Evolutionary conservation across 2,113 vertebrate genomes (phyloP).

Genomic region (Gyps fulvus): DNA sequence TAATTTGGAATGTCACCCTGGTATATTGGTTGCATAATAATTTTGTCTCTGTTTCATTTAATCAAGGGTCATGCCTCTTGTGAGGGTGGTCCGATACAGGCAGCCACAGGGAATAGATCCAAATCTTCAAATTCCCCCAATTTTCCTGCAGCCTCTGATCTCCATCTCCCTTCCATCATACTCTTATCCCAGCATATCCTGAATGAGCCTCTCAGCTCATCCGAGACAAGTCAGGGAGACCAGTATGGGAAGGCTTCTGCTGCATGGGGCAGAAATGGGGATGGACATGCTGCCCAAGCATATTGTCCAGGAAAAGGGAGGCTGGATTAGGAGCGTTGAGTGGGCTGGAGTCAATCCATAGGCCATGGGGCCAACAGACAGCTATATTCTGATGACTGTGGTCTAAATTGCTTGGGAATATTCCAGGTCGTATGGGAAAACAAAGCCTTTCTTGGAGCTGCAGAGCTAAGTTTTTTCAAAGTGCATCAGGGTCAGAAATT

Average conservation of each 20-base stretch:
- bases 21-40: not conserved
- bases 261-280: not conserved
- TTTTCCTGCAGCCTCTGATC: not conserved
- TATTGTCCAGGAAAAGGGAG: not conserved
- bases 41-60: not conserved
- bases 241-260: not conserved
- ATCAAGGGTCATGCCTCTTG: not conserved
- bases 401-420: not conserved
- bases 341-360: not conserved
- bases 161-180: not conserved
- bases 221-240: not conserved
- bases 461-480: not conserved
- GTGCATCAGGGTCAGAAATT: not conserved
- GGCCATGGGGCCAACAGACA: not conserved
- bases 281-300: not conserved
- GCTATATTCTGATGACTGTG: not conserved
- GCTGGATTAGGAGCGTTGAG: not conserved
- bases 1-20: not conserved
- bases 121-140: not conserved
- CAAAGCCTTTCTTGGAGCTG: not conserved
- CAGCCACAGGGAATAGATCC: not conserved
- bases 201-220: not conserved
- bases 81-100: fast-evolving
- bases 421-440: not conserved
- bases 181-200: not conserved